Evolutionary conservation across 2,797 vertebrate genomes (phyloP).

Genomic region (Gambelia wislizenii): DNA sequence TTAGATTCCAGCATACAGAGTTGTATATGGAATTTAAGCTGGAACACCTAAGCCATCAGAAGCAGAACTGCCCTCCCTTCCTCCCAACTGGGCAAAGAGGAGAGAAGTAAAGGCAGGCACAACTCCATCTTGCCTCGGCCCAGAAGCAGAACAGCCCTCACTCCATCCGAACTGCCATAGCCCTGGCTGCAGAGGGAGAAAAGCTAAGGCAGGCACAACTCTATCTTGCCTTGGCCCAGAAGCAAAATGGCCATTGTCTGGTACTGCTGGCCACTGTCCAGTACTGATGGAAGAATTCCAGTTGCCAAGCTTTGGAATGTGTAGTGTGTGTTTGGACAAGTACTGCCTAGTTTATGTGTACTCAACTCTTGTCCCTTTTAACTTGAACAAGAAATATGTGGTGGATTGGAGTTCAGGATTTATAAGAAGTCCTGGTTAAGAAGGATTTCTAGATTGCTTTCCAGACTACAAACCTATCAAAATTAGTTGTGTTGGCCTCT

Average conservation of each 20-base stretch:
- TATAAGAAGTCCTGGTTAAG: too few relatives aligned
- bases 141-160: too few relatives aligned
- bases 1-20: not conserved
- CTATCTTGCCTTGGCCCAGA: too few relatives aligned
- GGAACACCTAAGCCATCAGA: not conserved
- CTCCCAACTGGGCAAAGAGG: too few relatives aligned
- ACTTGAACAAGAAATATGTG: not conserved
- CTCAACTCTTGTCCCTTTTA: not conserved
- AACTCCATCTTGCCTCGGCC: too few relatives aligned
- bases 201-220: too few relatives aligned
- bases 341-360: not conserved
- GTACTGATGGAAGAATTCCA: not conserved
- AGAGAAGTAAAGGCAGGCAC: too few relatives aligned
- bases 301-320: not conserved
- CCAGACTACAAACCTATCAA: not conserved
- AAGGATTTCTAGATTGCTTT: not conserved
- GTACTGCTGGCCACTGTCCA: not conserved
- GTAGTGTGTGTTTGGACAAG: not conserved
- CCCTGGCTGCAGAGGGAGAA: too few relatives aligned
- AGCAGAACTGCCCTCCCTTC: too few relatives aligned
- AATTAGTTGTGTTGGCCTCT: not conserved
- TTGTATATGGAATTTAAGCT: conserved; percentile 7
- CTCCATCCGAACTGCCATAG: too few relatives aligned
- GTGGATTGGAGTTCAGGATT: not conserved
- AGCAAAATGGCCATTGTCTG: too few relatives aligned